phyloP scores from a whole-genome alignment of 2,888 invertebrate genomes.

The Hermodice carunculata region DNA sequence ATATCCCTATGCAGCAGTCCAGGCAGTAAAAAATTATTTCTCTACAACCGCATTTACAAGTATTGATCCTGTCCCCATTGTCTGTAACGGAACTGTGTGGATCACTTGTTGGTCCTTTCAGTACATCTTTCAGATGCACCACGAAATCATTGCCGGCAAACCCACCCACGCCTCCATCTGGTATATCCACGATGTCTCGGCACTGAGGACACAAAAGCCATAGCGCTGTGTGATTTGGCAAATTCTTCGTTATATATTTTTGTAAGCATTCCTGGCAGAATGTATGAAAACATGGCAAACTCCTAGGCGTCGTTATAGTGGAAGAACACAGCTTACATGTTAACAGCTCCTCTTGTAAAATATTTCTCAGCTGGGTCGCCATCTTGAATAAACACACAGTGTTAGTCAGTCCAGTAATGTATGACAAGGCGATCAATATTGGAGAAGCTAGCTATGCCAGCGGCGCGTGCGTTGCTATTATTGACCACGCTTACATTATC shows the following conservation, averaged over 20 bases:
- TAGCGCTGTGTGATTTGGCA: not conserved
- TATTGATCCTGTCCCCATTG: not conserved
- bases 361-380: too few relatives aligned
- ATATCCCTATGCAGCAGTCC: conserved; percentile 4
- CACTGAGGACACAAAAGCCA: conserved; percentile 22
- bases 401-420: too few relatives aligned
- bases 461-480: too few relatives aligned
- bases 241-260: not conserved
- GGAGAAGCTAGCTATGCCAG: too few relatives aligned
- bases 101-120: conserved; percentile 7
- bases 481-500: too few relatives aligned
- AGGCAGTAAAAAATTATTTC: conserved; percentile 6
- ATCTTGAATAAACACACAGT: too few relatives aligned
- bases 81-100: not conserved
- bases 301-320: conserved; percentile 13
- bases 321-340: too few relatives aligned
- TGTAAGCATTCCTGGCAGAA: conserved; percentile 11
- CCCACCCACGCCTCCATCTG: not conserved
- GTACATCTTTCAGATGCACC: not conserved
- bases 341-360: too few relatives aligned
- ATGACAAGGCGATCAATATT: too few relatives aligned
- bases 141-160: not conserved
- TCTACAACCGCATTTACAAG: not conserved
- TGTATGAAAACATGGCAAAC: conserved; percentile 16
- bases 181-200: conserved; percentile 12